phyloP scores from a whole-genome alignment of 2,888 invertebrate species.

The Archaeoteleia sp. region DNA sequence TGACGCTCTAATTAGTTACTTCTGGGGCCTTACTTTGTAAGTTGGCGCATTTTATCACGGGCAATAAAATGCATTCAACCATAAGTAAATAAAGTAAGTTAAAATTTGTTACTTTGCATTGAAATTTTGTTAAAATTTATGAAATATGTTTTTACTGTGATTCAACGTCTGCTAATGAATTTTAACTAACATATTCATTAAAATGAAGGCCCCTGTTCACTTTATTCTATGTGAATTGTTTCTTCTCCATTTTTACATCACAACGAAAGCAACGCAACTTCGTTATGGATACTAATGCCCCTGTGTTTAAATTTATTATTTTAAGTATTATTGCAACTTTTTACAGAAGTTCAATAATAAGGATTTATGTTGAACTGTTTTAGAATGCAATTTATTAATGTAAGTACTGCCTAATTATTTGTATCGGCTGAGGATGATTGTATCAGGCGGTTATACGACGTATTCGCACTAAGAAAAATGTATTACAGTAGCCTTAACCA shows the following conservation, averaged over 20 bases:
- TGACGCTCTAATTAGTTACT: background rate
- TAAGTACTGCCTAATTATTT: constrained; percentile 25
- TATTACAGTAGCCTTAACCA: no score
- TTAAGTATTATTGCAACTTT: background rate
- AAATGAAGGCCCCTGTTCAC: no score
- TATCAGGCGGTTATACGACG: background rate
- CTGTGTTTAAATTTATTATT: background rate
- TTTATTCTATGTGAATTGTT: constrained; percentile 36
- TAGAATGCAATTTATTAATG: background rate
- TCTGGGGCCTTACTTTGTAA: background rate
- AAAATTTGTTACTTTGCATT: no score
- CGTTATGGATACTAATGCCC: no score
- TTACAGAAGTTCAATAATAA: background rate
- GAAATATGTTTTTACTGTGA: no score
- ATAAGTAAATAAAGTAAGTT: no score
- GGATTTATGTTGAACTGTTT: no score
- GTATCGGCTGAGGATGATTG: background rate
- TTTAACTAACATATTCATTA: no score
- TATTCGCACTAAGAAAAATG: no score
- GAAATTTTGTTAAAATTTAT: no score
- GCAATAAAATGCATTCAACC: background rate
- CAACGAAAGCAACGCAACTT: constrained; percentile 3
- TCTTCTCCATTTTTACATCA: constrained; percentile 4
- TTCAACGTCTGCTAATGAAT: no score
- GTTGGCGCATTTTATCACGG: background rate